Evolutionary conservation across 2,113 vertebrate species (phyloP).

Genomic region (Gymnorhina tibicen): DNA sequence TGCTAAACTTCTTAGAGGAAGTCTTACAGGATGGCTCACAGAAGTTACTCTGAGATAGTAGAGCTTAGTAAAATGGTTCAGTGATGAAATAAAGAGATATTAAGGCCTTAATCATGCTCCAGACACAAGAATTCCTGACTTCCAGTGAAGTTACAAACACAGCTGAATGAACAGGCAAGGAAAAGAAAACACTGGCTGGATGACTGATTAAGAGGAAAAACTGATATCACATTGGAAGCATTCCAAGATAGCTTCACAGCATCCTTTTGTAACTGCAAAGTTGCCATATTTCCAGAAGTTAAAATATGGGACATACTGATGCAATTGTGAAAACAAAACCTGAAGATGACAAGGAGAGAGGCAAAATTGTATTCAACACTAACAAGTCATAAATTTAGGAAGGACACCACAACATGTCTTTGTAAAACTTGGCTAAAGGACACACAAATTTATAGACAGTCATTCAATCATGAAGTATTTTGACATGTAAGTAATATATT

Average conservation of each 20-base stretch:
- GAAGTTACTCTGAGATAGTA: not conserved
- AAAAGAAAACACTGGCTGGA: slow-evolving; percentile 25
- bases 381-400: not conserved
- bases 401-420: not conserved
- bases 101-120: not conserved
- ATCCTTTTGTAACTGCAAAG: not conserved
- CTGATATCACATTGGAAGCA: not conserved
- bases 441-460: not conserved
- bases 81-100: not conserved
- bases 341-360: not conserved
- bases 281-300: not conserved
- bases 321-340: not conserved
- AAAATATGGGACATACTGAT: not conserved
- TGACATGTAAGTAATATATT: not conserved
- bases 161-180: not conserved
- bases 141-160: not conserved
- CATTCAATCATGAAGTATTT: not conserved
- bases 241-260: not conserved
- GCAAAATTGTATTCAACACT: not conserved
- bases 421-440: not conserved
- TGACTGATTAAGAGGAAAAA: not conserved
- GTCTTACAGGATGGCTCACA: not conserved
- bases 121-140: slow-evolving; percentile 37
- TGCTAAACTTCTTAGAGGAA: not conserved
- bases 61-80: not conserved